A percentile compares a stretch with the other conserved stretches of the same genome.
These are phyloP conservation scores for Metopolophium dirhodum DNA, from an alignment of 1,140 invertebrate species.

Conservation along the genomic window DNA sequence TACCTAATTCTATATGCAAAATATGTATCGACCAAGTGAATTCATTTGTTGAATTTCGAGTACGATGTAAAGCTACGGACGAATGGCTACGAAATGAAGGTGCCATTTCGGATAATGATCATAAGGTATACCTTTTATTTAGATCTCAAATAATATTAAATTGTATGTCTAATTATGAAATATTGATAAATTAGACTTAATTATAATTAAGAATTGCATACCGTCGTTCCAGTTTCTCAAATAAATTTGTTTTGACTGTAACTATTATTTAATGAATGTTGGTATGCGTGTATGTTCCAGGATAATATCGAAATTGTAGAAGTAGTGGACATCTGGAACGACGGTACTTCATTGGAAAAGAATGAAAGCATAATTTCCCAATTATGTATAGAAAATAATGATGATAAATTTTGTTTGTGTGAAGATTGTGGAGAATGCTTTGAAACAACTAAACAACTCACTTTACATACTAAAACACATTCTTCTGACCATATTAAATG, in stretches of 20 bases:
- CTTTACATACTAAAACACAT: constrained; percentile 45
- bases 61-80: constrained; percentile 38
- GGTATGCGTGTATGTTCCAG: constrained; percentile 54
- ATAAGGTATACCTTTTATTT: constrained; percentile 19
- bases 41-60: constrained; percentile 44
- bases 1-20: constrained; percentile 47
- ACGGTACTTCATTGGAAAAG: constrained; percentile 39
- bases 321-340: constrained; percentile 51
- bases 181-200: background rate
- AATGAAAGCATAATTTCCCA: constrained; percentile 6
- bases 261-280: constrained; percentile 38
- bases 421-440: constrained; percentile 43
- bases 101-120: background rate
- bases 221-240: constrained; percentile 46
- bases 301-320: constrained; percentile 55
- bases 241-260: background rate
- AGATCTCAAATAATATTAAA: too few species aligned
- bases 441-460: constrained; percentile 34
- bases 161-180: background rate
- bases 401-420: constrained; percentile 46
- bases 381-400: constrained; percentile 40
- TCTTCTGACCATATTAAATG: constrained; percentile 25
- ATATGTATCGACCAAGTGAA: constrained; percentile 35
- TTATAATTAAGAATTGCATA: background rate
- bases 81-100: constrained; percentile 49